Conservation (phyloP, 2,888 invertebrate genomes). For the Nematopogon swammerdamellus region DNA sequence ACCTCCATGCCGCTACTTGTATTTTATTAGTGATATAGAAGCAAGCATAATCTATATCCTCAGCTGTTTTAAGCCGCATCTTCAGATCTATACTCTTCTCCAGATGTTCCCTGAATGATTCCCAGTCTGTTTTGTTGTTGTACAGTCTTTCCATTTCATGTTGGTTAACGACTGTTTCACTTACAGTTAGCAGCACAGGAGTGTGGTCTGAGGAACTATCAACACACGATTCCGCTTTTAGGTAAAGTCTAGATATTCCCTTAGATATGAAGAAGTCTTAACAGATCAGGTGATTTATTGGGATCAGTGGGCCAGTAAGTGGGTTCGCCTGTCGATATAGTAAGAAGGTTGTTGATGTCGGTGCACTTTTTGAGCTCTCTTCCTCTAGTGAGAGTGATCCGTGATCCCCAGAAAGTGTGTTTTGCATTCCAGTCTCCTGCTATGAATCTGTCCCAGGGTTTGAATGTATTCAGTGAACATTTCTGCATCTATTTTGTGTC, state of each 20-base stretch:
- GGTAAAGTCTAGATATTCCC: constrained; percentile 2
- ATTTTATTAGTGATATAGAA: too few relatives aligned
- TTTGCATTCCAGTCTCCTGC: not conserved
- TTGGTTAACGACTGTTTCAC: too few relatives aligned
- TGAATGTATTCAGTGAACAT: constrained; percentile 3
- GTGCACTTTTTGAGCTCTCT: constrained; percentile 6
- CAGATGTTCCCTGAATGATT: too few relatives aligned
- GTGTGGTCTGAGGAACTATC: constrained; percentile 8
- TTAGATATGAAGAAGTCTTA: constrained; percentile 13
- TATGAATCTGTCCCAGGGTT: not conserved
- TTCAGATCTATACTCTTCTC: too few relatives aligned
- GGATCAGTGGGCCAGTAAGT: constrained; percentile 13
- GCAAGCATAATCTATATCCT: too few relatives aligned
- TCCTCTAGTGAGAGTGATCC: not conserved
- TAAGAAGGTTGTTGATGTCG: constrained; percentile 6
- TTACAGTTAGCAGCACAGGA: constrained; percentile 7
- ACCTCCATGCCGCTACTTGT: too few relatives aligned
- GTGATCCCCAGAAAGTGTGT: not conserved
- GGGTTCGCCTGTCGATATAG: constrained; percentile 8
- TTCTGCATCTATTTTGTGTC: constrained; percentile 7
- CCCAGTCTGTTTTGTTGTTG: too few relatives aligned
- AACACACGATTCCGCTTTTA: not conserved
- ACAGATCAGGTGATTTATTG: constrained; percentile 10
- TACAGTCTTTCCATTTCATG: too few relatives aligned
- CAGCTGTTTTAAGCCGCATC: too few relatives aligned